A percentile compares a stretch with the other conserved stretches of the same genome.
phyloP scores from a whole-genome alignment of 2,113 vertebrate species.

The Sprattus sprattus region DNA sequence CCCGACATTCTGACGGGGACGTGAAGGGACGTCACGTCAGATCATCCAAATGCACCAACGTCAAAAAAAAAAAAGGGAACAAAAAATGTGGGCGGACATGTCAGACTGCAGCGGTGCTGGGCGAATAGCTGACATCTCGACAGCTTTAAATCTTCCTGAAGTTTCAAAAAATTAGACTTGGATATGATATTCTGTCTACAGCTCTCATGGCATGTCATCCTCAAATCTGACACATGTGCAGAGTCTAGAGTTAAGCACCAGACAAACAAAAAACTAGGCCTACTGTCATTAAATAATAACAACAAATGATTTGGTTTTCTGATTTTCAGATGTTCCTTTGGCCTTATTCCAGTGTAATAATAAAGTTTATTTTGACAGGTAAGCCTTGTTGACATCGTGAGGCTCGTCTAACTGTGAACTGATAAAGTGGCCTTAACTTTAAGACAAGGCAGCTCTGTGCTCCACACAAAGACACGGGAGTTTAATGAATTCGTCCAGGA shows the following conservation, averaged over 20 bases:
- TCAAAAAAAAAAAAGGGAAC: constrained; percentile 63
- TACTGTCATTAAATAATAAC: not conserved
- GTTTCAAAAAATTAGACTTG: not conserved
- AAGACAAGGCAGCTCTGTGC: not conserved
- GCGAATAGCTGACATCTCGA: not conserved
- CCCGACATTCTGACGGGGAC: constrained; percentile 65
- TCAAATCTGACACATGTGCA: constrained; percentile 1
- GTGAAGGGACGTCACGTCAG: constrained; percentile 71
- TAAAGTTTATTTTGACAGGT: not conserved
- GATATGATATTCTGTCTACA: constrained; percentile 4
- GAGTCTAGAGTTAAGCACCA: not conserved
- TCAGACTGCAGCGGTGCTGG: constrained; percentile 28
- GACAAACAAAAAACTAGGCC: not conserved
- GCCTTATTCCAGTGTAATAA: not conserved
- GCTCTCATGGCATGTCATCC: not conserved
- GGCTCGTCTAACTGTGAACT: not conserved
- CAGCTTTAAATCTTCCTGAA: constrained; percentile 14
- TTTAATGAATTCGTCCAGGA: constrained; percentile 12
- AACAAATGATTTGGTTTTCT: not conserved
- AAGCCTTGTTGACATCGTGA: not conserved
- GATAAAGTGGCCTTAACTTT: not conserved
- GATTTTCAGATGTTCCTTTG: not conserved
- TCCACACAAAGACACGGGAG: not conserved
- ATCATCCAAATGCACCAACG: constrained; percentile 67
- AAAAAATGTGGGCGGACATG: constrained; percentile 30